Evolutionary conservation across 1,140 invertebrate species (phyloP), one percentile per base, ranked within the genome.

Genomic region (Varroa destructor): DNA sequence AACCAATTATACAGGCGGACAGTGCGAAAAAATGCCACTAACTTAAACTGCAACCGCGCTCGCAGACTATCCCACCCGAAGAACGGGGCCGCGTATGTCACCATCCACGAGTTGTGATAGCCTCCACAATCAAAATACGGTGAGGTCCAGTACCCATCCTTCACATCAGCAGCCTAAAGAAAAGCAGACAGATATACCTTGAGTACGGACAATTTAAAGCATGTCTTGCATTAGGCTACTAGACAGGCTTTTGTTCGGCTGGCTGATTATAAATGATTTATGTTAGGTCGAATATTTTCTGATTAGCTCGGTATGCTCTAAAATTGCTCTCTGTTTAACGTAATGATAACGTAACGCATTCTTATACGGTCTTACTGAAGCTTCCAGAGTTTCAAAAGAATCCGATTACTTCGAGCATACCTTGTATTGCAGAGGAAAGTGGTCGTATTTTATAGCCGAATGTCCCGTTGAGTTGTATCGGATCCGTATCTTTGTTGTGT

Each of bases 71-170:
- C 93, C 87, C 89, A 92, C 71, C 94, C 94, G 80, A 99, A 99
- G 85, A 98, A 97, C 71, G 94, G 94, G 71, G 87, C 87, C 70
- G 90, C 88, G 83, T 97, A 98, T 55, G 90, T 93, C 74, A 97
- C 86, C 74, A 96, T 84, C 95, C 94, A 98, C 25, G 75, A 70
- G 40, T 77, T 75, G 43, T 81, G 76, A 5, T 79, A 89, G 55
- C 91, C 92, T 76, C 89, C 83, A 82, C 95, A 98, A 82, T 97
- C 93, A 79, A 89, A 97, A 77, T 91, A 91, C 1, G 95, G 94
- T 75, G 86, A 82, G 56, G 89, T 88, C 95, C 95, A 98, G 78
- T 89, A 87, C 6, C 94, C 94, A 79, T 97, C 89, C 72, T 87
- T 85, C 73, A 93, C 77, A 77, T 86, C 89, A 56, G 90, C 90